Base-by-base conservation (phyloP, 2,797 vertebrate species). In the Novumbra hubbsi region DNA sequence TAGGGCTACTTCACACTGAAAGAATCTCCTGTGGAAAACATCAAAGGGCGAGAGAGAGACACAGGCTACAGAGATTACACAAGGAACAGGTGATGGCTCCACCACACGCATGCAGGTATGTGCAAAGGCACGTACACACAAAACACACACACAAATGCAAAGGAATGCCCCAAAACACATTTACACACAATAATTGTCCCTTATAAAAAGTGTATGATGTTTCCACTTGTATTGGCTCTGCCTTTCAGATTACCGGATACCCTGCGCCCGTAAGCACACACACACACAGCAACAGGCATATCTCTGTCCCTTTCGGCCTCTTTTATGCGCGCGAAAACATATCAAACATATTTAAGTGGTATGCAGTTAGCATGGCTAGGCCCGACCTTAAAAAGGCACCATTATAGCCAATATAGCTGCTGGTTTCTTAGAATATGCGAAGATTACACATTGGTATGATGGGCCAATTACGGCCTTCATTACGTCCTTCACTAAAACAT, bases 401-500 rank as follows among this genome's bases (percentile, higher is more conserved):
- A 89, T 89, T 89, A 88, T 73, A 81, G 70, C 80, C 84, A 88
- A 88, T 85, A 86, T 82, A 80, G 86, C 83, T 5, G 50, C 71
- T 91, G 88, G 90, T 92, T 91, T 89, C 78, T 84, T 86, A 90
- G 88, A 92, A 89, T 90, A 91, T 91, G 87, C 91, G 88, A 89
- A 90, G 89, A 91, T 90, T 90, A 88, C 86, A 81, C 83, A 86
- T 91, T 90, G 91, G 90, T 91, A 89, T 94, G 93, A 95, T 88
- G 88, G 92, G 89, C 93, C 90, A 95, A 95, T 96, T 96, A 93
- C 89, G 89, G 91, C 86, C 93, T 92, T 88, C 79, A 92, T 92
- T 95, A 95, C 89, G 89, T 92, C 86, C 93, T 92, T 88, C 79
- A 92, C 92, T 95, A 95, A 95, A 96, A 87, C 94, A 96, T 94